A percentile compares a stretch with the other conserved stretches of the same genome.
These are phyloP conservation scores for Cephalotes varians DNA, from an alignment of 2,888 invertebrate species.

Conservation along the genomic window DNA sequence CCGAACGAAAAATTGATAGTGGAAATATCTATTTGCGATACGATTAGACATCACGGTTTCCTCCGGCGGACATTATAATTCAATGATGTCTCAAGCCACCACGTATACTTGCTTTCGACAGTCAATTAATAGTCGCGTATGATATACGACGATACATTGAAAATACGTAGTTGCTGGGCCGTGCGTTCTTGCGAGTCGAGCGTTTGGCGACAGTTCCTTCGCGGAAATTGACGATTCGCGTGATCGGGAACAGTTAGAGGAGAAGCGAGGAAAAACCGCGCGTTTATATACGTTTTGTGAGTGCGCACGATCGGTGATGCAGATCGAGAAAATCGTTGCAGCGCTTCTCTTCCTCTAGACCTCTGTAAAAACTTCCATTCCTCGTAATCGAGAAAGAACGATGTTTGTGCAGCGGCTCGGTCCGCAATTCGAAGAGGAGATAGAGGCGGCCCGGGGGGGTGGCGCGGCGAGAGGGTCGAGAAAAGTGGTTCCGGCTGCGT, in stretches of 20 bases:
- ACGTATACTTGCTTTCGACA: not conserved
- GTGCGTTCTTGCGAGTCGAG: not conserved
- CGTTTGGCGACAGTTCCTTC: not conserved
- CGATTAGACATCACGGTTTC: not conserved
- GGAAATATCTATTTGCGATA: not conserved
- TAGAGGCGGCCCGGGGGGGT: not conserved
- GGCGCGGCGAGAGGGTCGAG: not conserved
- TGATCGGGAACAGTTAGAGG: not conserved
- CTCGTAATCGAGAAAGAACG: conserved; percentile 6
- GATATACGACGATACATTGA: not conserved
- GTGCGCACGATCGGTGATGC: conserved; percentile 12
- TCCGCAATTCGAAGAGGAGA: conserved; percentile 16
- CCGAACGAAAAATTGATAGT: conserved; percentile 8
- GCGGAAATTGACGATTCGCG: not conserved
- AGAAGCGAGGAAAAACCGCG: not conserved
- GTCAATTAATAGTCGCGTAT: conserved; percentile 9
- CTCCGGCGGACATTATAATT: not conserved
- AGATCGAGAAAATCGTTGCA: conserved; percentile 35
- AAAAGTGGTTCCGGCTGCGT: conserved; percentile 32
- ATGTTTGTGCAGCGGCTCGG: not conserved
- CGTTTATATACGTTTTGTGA: not conserved
- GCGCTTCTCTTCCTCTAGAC: conserved; percentile 16
- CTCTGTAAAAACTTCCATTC: conserved; percentile 50
- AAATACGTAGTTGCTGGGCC: not conserved
- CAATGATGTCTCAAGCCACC: not conserved